Evolutionary conservation across 2,113 vertebrate species (phyloP).

Genomic region (Hippopotamus amphibius): DNA sequence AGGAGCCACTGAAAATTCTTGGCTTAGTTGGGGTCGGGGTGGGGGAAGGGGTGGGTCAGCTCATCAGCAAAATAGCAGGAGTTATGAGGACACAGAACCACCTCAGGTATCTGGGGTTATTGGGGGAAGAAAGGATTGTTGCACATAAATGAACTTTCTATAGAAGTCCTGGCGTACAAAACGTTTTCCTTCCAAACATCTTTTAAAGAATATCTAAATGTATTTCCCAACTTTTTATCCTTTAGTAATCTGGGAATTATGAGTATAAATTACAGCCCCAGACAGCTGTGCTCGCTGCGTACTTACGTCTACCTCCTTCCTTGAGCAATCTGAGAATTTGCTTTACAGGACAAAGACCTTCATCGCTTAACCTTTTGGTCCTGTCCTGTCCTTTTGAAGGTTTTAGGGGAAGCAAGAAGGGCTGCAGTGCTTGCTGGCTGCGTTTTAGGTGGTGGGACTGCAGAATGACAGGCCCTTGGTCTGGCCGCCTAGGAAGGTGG

Average conservation of each 20-base stretch:
- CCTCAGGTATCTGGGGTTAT: rapidly evolving
- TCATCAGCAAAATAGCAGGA: background rate
- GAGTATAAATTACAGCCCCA: background rate
- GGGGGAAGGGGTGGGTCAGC: background rate
- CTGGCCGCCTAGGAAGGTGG: rapidly evolving
- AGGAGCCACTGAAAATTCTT: background rate
- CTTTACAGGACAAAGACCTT: background rate
- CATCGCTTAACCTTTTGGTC: background rate
- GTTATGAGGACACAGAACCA: background rate
- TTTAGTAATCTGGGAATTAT: background rate
- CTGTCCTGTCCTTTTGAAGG: background rate
- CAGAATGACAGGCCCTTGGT: rapidly evolving
- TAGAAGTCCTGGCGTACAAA: background rate
- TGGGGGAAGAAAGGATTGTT: rapidly evolving
- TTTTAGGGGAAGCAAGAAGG: too few relatives aligned
- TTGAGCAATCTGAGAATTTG: background rate
- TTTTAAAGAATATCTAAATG: background rate
- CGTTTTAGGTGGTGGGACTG: background rate
- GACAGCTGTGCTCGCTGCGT: background rate
- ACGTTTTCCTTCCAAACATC: background rate
- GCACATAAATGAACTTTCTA: background rate
- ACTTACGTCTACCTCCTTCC: background rate
- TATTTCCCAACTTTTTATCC: background rate
- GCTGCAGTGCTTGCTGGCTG: background rate
- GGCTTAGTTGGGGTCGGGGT: background rate